Base-by-base conservation (phyloP, 1,140 invertebrate genomes). In the Mylabris phalerata region DNA sequence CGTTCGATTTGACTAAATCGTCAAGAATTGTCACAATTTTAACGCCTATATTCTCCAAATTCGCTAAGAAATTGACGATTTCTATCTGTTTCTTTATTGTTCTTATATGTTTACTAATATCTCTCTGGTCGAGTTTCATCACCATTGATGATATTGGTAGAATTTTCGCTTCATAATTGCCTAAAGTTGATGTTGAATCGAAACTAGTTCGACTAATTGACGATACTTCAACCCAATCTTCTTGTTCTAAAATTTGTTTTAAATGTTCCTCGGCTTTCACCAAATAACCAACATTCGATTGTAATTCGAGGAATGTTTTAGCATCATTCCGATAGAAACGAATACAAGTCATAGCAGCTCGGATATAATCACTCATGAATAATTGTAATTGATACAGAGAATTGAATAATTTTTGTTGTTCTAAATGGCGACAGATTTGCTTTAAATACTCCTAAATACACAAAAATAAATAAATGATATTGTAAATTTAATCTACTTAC, bases 331-430 rank as follows among this genome's bases (percentile, higher is more conserved):
- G 72, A 67, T 88, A 89, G 67, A 89, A 83, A 57, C 81, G 78
- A 6, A 87, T 84, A 62, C 86, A 89, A 0, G 86, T 86, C 73
- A 89, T 87, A 0, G 86, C 81, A 0, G 87, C 86, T 54, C 88
- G 76, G 4, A 88, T 77, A 50, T 82, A 80, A 71, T 89, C 87
- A 6, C 79, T 80, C 63, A 85, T 82, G 19, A 82, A 81, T 4
- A 83, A 69, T 67, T 90, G 88, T 40, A 89, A 62, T 48, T 84
- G 80, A 73, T 89, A 88, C 2, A 90, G 71, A 3, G 79, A 81
- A 60, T 88, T 78, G 2, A 86, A 69, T 2, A 82, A 78, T 48
- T 82, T 79, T 24, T 79, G 80, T 61, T 78, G 79, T 60, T 88
- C 84, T 50, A 89, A 72, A 54, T 81, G 81, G 9, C 81, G 79